Evolutionary conservation across 2,797 vertebrate genomes (phyloP).

Genomic region (Nothura maculosa): DNA sequence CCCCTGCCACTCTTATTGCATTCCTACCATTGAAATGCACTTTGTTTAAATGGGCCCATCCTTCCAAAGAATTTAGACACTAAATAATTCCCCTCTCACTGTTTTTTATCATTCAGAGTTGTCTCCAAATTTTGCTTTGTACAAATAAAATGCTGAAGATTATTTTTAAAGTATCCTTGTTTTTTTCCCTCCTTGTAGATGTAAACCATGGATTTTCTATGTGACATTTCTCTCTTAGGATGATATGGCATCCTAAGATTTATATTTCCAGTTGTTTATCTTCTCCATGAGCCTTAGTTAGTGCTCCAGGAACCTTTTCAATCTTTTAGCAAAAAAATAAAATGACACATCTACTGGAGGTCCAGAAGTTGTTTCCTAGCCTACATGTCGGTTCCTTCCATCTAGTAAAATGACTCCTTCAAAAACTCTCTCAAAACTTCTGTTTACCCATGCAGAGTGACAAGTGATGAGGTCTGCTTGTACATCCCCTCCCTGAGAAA

Average conservation of each 20-base stretch:
- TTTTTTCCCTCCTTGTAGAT: background rate
- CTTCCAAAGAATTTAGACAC: background rate
- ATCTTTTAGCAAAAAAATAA: background rate
- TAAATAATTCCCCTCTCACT: background rate
- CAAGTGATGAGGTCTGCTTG: background rate
- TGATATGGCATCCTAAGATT: background rate
- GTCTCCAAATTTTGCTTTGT: background rate
- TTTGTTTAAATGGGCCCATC: background rate
- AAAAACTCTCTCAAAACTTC: background rate
- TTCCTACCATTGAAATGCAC: background rate
- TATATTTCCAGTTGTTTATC: background rate
- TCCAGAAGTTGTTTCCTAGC: background rate
- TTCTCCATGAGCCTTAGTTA: background rate
- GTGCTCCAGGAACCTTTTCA: background rate
- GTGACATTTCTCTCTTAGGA: background rate
- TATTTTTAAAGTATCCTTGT: background rate
- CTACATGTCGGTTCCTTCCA: rapidly evolving
- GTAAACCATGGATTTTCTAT: background rate
- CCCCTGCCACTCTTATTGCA: background rate
- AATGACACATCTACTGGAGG: background rate
- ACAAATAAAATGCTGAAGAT: background rate
- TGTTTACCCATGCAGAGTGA: background rate
- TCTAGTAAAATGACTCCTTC: background rate
- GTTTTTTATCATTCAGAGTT: background rate
- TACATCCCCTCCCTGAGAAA: background rate